Conservation (phyloP, 53 echinoderm and acorn worm genomes). For the Astropecten irregularis region DNA sequence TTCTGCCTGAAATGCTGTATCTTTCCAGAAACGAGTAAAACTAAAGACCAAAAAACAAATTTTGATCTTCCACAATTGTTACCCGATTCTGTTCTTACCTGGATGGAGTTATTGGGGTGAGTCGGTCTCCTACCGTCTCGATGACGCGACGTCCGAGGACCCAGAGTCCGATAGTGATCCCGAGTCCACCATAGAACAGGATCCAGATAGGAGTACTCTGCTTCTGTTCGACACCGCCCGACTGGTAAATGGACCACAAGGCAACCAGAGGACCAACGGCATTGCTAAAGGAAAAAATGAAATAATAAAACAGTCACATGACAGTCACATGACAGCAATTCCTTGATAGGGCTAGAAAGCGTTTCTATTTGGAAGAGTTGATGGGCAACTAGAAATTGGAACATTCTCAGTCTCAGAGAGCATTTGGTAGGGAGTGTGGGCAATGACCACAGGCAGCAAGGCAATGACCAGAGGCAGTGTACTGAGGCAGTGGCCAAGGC, state of each 20-base stretch:
- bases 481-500: no score
- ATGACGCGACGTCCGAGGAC: conserved; percentile 86
- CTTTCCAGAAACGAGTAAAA: no score
- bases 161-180: conserved; percentile 93
- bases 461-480: no score
- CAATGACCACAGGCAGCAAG: no score
- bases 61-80: no score
- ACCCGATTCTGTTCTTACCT: no score
- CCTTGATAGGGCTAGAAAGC: no score
- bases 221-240: conserved; percentile 72
- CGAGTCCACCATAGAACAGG: conserved; percentile 87
- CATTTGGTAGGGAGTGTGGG: no score
- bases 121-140: conserved; percentile 82
- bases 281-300: conserved; percentile 35
- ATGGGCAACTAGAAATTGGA: no score
- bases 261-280: conserved; percentile 92
- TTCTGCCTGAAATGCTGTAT: no score
- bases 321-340: background rate
- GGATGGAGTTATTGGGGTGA: conserved; percentile 92
- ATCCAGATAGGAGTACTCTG: conserved; percentile 86
- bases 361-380: background rate
- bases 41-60: no score
- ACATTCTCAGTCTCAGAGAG: no score
- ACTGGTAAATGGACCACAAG: conserved; percentile 77
- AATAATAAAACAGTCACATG: background rate